Evolutionary conservation across 2,888 invertebrate genomes (phyloP).

Genomic region (Pollenia amentaria): DNA sequence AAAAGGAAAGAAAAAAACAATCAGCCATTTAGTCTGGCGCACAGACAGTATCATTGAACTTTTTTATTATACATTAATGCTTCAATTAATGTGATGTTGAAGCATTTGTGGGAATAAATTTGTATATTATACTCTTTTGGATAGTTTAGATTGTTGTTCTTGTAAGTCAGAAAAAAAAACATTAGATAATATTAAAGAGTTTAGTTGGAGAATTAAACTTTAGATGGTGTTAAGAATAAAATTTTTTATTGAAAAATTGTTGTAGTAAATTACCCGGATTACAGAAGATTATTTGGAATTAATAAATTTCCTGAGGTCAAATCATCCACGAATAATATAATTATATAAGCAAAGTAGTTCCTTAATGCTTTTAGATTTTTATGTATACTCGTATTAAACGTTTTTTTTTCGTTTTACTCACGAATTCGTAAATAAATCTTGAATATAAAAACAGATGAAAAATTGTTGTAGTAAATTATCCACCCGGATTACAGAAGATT

Average conservation of each 20-base stretch:
- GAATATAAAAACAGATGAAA: too few species aligned
- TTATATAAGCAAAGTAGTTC: too few species aligned
- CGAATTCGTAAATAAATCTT: too few species aligned
- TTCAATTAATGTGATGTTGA: conserved; percentile 51
- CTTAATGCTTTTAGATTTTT: too few species aligned
- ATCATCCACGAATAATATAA: too few species aligned
- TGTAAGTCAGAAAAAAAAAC: not conserved
- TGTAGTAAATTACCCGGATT: not conserved
- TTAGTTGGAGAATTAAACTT: not conserved
- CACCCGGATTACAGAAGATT: too few species aligned
- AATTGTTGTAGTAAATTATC: not conserved
- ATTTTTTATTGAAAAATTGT: not conserved
- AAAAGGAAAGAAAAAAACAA: conserved; percentile 56
- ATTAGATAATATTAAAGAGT: not conserved
- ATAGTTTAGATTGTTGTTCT: conserved; percentile 13
- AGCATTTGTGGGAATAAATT: conserved; percentile 42
- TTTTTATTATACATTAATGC: conserved; percentile 55
- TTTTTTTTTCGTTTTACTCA: too few species aligned
- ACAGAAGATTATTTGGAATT: too few species aligned
- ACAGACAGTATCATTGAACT: conserved; percentile 73
- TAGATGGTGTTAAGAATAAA: not conserved
- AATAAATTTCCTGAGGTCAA: too few species aligned
- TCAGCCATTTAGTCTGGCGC: conserved; percentile 64
- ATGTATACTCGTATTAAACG: too few species aligned
- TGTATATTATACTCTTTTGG: not conserved